phyloP scores from a whole-genome alignment of 2,888 invertebrate genomes.

The Temnothorax ravouxi region DNA sequence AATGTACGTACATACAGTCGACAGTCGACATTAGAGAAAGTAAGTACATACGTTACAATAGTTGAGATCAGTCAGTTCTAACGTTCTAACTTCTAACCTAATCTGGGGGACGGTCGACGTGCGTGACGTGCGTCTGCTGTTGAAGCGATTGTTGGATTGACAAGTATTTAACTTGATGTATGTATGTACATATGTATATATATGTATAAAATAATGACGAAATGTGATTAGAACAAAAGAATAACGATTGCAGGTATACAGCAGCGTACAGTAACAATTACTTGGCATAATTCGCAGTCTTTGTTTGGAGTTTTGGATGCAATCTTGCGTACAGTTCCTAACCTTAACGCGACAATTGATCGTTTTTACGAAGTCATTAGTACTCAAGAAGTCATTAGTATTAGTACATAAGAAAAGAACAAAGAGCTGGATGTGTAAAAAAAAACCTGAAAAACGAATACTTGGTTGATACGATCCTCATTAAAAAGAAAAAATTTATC shows the following conservation, averaged over 20 bases:
- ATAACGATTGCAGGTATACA: background rate
- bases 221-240: slow-evolving; percentile 13
- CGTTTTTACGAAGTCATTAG: too few species aligned
- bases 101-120: background rate
- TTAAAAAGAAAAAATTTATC: background rate
- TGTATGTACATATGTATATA: background rate
- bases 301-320: too few species aligned
- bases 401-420: too few species aligned
- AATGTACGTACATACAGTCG: too few species aligned
- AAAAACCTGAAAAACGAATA: too few species aligned
- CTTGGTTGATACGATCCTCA: too few species aligned
- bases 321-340: background rate
- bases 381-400: too few species aligned
- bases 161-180: background rate
- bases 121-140: background rate
- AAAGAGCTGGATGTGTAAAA: too few species aligned
- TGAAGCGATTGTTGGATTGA: background rate
- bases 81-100: too few species aligned
- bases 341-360: background rate
- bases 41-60: too few species aligned
- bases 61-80: too few species aligned
- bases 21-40: background rate
- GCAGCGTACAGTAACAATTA: background rate
- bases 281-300: background rate
- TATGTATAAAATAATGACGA: slow-evolving; percentile 43